A percentile compares a stretch with the other conserved stretches of the same genome.
phyloP scores from a whole-genome alignment of 2,797 vertebrate species.

The Gymnoscopelus braueri region DNA sequence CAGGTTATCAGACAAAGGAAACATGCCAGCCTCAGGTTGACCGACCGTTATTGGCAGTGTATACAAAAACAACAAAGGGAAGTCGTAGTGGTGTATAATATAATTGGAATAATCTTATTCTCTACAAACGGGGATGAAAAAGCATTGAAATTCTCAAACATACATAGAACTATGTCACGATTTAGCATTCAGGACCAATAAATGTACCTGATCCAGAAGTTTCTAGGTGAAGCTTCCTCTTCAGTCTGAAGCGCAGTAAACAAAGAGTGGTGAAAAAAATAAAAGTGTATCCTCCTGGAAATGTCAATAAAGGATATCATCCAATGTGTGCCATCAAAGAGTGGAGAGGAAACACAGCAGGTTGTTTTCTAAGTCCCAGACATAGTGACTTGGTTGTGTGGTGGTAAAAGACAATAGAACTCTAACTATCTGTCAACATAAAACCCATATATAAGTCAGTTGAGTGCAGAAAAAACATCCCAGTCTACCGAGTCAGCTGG shows the following conservation, averaged over 20 bases:
- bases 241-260: constrained; percentile 21
- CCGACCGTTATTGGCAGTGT: too few species aligned
- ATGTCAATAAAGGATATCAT: constrained; percentile 4
- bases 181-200: constrained; percentile 3
- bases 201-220: constrained; percentile 61
- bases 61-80: too few species aligned
- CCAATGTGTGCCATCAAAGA: not conserved
- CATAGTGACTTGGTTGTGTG: constrained; percentile 57
- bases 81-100: too few species aligned
- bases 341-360: constrained; percentile 22
- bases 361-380: constrained; percentile 28
- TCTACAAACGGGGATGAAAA: too few species aligned
- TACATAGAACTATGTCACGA: not conserved
- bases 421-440: constrained; percentile 73
- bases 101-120: too few species aligned
- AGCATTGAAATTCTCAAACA: too few species aligned
- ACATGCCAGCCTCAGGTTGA: too few species aligned
- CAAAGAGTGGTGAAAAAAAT: constrained; percentile 27
- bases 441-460: constrained; percentile 66
- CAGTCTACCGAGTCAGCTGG: constrained; percentile 49
- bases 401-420: constrained; percentile 69
- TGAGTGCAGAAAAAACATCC: constrained; percentile 36
- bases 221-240: constrained; percentile 48
- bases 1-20: too few species aligned
- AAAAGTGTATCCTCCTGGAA: constrained; percentile 21